Evolutionary conservation across 2,797 vertebrate genomes (phyloP), one percentile per base, ranked within the genome.

Genomic region (Lophius americanus): DNA sequence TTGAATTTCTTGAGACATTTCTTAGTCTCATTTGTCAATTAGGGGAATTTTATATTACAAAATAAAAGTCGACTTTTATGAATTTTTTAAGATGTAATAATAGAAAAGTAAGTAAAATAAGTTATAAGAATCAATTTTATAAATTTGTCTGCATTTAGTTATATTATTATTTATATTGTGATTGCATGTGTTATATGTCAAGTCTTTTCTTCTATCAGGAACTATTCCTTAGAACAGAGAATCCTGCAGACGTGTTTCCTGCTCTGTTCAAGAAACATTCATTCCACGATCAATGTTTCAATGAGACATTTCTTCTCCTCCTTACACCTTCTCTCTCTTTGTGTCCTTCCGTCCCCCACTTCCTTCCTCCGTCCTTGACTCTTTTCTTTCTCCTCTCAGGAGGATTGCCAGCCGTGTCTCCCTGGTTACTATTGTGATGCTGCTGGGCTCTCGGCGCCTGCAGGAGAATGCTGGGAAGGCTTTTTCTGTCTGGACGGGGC

Each of bases 401-500:
- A 83, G 9, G 87, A 92, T 60, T 96, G 95, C 74, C 84, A 90
- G 55, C 87, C 63, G 0, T 96, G 95, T 82, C 82, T 83, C 32
- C 90, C 93, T 6, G 94, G 96, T 54, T 92, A 92, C 84, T 95
- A 94, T 55, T 98, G 96, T 13, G 32, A 79, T 47, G 67, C 79
- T 4, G 47, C 68, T 0, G 94, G 95, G 38, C 93, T 96, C 33
- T 61, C 75, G 2, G 51, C 69, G 2, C 95, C 95, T 56, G 91
- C 92, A 4, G 95, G 95, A 37, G 72, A 79, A 80, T 97, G 96
- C 85, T 83, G 85, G 82, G 82, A 93, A 82, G 95, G 95, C 12
- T 96, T 94, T 88, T 95, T 93, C 86, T 98, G 96, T 79, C 75
- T 61, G 14, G 57, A 23, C 9, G 91, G 93, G 51, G 90, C 94